Evolutionary conservation across 2,113 vertebrate species (phyloP), one percentile per base, ranked within the genome.

Genomic region (Xenopus borealis): DNA sequence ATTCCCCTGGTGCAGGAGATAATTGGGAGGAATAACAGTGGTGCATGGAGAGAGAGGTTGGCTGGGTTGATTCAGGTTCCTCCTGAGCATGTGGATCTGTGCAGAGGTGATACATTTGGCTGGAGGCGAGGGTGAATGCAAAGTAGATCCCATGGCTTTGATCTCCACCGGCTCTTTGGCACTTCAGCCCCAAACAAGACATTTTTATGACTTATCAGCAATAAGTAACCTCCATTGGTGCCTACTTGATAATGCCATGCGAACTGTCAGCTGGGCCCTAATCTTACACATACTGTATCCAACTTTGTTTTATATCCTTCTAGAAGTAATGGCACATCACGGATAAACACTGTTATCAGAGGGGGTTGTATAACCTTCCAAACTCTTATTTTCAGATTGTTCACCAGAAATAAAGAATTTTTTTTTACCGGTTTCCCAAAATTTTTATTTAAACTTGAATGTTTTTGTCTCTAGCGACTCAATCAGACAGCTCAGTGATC

Each of bases 71-170:
- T 2, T 66, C 62, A 20, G 62, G 52, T 47, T 67, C 20, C 33
- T 58, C 44, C 53, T 10, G 18, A 61, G 57, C 45, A 59, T 17
- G 45, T 19, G 20, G 19, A 19, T 12, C 58, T 6, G 19, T 18
- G 18, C 46, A 16, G 27, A 69, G 66, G 65, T 62, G 65, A 40
- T 47, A 75, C 46, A n/a, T 65, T 45, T 69, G 20, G 45, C 72
- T 69, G n/a, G 18, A 59, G 72, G 72, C 12, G 40, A 74, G 10
- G 52, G 3, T 64, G 71, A 46, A 44, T 66, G 44, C 19, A 69
- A 69, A n/a, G n/a, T n/a, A 52, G 33, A 12, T 50, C 19, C 30
- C 40, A 18, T 52, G 11, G n/a, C 72, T 75, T 75, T 75, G 57
- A 75, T 69, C 72, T 53, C 46, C 0, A 55, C 14, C 20, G 40